These are phyloP conservation scores for Athetis lepigone DNA, from an alignment of 2,888 invertebrate genomes.

Conservation along the genomic window DNA sequence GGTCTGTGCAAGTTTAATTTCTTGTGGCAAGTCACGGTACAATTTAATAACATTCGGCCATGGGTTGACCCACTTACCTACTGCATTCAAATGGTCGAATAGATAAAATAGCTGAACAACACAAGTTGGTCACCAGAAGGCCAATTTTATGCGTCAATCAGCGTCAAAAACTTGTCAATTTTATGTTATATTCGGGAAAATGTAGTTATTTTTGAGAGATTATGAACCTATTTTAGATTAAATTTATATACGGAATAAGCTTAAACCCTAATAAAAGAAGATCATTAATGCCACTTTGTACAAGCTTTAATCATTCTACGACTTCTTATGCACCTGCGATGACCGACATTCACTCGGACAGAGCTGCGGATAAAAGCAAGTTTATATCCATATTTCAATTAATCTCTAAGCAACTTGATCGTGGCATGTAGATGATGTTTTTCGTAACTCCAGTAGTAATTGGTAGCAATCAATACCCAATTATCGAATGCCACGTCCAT, in stretches of 20 bases:
- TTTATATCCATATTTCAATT: too few species aligned
- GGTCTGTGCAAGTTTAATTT: constrained; percentile 23
- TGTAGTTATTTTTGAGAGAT: too few species aligned
- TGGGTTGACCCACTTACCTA: constrained; percentile 24
- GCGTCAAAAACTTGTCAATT: too few species aligned
- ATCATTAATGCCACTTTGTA: too few species aligned
- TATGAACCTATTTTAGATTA: too few species aligned
- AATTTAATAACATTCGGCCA: constrained; percentile 30
- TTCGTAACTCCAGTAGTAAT: constrained; percentile 33
- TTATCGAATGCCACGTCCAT: constrained; percentile 12
- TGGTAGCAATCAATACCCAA: constrained; percentile 33
- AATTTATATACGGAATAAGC: too few species aligned
- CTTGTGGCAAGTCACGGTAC: constrained; percentile 14
- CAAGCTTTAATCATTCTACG: too few species aligned
- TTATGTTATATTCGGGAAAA: too few species aligned
- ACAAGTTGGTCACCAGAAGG: constrained; percentile 1
- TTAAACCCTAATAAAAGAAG: too few species aligned
- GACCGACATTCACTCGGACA: too few species aligned
- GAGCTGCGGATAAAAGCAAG: too few species aligned
- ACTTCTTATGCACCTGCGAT: too few species aligned
- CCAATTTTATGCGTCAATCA: not conserved
- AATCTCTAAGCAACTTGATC: constrained; percentile 7
- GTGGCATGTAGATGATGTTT: constrained; percentile 1
- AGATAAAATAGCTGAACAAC: not conserved
- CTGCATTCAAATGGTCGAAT: constrained; percentile 23